Conservation (phyloP, 1,140 invertebrate species). For the Trypoxylus dichotomus region DNA sequence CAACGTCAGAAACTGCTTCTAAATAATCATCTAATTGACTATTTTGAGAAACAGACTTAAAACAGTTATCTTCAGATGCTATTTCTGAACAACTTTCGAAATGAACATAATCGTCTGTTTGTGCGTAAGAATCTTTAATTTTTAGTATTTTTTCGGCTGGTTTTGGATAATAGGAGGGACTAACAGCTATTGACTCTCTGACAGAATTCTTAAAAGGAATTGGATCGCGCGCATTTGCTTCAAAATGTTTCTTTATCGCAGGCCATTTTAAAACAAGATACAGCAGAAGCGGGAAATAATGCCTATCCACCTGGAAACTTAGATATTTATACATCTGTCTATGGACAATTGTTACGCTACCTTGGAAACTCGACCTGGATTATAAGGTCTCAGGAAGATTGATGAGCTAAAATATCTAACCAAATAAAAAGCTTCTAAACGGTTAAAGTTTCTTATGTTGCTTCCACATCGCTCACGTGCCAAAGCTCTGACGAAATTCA, state of each 20-base stretch:
- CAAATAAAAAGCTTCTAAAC: slow-evolving; percentile 4
- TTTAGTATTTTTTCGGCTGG: neutral
- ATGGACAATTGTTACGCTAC: neutral
- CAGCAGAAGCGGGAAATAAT: slow-evolving; percentile 19
- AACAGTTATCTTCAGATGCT: neutral
- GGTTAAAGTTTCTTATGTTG: neutral
- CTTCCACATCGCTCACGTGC: neutral
- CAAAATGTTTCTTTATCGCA: neutral
- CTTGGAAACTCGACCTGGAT: slow-evolving; percentile 26
- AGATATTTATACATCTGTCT: neutral
- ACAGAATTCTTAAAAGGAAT: neutral
- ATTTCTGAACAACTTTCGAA: neutral
- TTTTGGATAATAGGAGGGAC: neutral
- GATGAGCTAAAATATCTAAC: slow-evolving; percentile 29
- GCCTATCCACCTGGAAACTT: slow-evolving; percentile 9
- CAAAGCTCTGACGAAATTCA: slow-evolving; percentile 18
- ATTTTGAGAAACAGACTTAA: neutral
- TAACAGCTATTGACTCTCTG: neutral
- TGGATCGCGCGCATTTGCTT: neutral
- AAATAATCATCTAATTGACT: neutral
- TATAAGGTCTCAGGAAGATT: slow-evolving; percentile 23
- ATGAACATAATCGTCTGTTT: neutral
- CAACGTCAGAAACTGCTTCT: neutral
- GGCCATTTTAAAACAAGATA: slow-evolving; percentile 27
- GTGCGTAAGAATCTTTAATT: neutral